These are phyloP conservation scores for Dynastes tityus DNA, from an alignment of 2,888 invertebrate genomes.

Conservation along the genomic window DNA sequence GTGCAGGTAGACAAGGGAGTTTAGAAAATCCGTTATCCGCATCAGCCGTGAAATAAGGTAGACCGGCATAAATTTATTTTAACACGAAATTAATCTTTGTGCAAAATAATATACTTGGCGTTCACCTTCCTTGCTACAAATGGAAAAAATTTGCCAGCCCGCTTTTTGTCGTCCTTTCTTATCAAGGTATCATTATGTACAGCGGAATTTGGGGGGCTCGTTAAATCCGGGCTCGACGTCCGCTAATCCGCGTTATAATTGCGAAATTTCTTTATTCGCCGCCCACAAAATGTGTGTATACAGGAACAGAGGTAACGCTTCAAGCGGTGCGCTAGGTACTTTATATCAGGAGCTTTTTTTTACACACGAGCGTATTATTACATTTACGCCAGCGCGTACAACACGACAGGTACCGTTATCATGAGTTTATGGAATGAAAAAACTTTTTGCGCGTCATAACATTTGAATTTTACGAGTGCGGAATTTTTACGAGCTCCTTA, in stretches of 20 bases:
- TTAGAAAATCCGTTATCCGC: background rate
- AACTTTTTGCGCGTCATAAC: background rate
- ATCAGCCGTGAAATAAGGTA: background rate
- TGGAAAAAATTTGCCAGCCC: slow-evolving; percentile 8
- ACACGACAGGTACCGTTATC: slow-evolving; percentile 30
- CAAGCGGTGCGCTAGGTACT: background rate
- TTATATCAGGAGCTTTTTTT: slow-evolving; percentile 12
- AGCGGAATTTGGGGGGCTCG: slow-evolving; percentile 25
- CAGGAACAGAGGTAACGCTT: slow-evolving; percentile 6
- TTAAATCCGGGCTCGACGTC: slow-evolving; percentile 25
- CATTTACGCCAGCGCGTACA: slow-evolving; percentile 3
- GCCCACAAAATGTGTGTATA: slow-evolving; percentile 9
- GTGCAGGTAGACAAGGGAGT: background rate
- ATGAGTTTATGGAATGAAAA: slow-evolving; percentile 30
- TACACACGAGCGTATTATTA: slow-evolving; percentile 10
- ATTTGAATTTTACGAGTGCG: slow-evolving; percentile 11
- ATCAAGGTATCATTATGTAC: slow-evolving; percentile 41
- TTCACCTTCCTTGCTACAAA: background rate
- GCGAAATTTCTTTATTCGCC: slow-evolving; percentile 41
- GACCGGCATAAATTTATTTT: background rate
- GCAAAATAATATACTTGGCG: slow-evolving; percentile 14
- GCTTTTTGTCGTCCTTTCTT: slow-evolving; percentile 33
- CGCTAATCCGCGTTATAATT: slow-evolving; percentile 40
- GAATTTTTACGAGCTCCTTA: no score
- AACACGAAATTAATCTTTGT: slow-evolving; percentile 19